Evolutionary conservation across 2,888 invertebrate genomes (phyloP).

Genomic region (Chloromyia formosa): DNA sequence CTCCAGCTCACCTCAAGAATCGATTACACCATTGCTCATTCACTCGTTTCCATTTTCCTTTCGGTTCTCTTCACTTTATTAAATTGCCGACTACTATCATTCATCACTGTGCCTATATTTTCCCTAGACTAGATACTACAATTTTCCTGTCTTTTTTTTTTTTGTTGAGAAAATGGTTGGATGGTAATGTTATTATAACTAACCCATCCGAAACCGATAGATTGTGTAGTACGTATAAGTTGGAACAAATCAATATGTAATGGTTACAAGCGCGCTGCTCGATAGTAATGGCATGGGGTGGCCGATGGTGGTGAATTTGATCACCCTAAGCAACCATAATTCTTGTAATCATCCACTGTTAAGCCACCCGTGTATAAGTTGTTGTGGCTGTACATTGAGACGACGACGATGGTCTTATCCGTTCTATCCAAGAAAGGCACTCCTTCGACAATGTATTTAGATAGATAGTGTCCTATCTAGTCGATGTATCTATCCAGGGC

Average conservation of each 20-base stretch:
- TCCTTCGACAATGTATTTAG: neutral
- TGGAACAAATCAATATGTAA: constrained; percentile 40
- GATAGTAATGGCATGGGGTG: no score
- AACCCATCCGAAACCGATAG: constrained; percentile 3
- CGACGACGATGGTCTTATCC: neutral
- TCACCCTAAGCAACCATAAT: constrained; percentile 36
- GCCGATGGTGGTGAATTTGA: constrained; percentile 24
- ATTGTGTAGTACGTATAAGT: neutral
- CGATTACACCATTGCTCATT: no score
- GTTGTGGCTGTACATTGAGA: neutral
- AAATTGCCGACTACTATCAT: constrained; percentile 20
- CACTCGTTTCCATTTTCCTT: no score
- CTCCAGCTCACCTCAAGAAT: no score
- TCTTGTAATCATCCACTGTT: constrained; percentile 41
- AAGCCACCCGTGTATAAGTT: constrained; percentile 25
- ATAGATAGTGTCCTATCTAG: neutral
- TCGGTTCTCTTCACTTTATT: neutral
- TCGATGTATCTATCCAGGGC: neutral
- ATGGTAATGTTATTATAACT: constrained; percentile 5
- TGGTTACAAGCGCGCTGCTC: neutral
- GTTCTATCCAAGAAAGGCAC: neutral
- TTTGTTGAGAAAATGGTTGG: neutral
- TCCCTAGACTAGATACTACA: neutral
- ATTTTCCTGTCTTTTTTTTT: neutral
- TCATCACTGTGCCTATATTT: constrained; percentile 16